phyloP scores from a whole-genome alignment of 1,140 invertebrate genomes.

The Platyura marginata region DNA sequence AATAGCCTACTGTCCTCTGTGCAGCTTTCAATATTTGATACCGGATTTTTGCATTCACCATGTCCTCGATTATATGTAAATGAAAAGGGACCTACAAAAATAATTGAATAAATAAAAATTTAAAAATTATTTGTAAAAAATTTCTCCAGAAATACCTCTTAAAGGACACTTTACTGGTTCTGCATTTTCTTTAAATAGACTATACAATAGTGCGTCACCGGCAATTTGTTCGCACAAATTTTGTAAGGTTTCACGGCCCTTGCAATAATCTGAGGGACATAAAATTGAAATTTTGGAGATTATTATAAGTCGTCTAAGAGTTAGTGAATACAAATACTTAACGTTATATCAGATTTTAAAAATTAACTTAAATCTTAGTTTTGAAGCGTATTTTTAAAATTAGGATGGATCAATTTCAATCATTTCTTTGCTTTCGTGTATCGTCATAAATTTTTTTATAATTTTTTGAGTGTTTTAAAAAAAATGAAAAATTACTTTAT shows the following conservation, averaged over 20 bases:
- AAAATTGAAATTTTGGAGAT: constrained; percentile 10
- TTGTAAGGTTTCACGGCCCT: constrained; percentile 47
- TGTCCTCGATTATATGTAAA: constrained; percentile 50
- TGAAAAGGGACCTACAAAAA: constrained; percentile 21
- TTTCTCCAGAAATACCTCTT: constrained; percentile 34
- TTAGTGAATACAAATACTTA: constrained; percentile 15
- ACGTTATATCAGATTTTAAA: no score
- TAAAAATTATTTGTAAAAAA: no score
- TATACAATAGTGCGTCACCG: constrained; percentile 70
- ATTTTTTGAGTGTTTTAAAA: no score
- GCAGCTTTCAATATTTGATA: constrained; percentile 74
- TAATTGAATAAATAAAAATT: no score
- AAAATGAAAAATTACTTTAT: no score
- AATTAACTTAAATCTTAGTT: no score
- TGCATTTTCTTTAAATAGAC: constrained; percentile 71
- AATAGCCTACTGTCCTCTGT: constrained; percentile 72
- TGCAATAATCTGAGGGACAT: constrained; percentile 52
- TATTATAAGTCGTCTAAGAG: constrained; percentile 11
- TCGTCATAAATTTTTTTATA: no score
- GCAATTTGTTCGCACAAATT: constrained; percentile 69
- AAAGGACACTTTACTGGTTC: constrained; percentile 66
- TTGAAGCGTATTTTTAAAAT: no score
- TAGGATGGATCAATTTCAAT: no score
- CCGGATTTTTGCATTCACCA: constrained; percentile 64
- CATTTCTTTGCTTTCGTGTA: no score